Percentiles rank a stretch among this genome's conserved stretches.
Evolutionary conservation across 2,888 invertebrate genomes (phyloP).

Genomic region (Trissoscelio sp.): DNA sequence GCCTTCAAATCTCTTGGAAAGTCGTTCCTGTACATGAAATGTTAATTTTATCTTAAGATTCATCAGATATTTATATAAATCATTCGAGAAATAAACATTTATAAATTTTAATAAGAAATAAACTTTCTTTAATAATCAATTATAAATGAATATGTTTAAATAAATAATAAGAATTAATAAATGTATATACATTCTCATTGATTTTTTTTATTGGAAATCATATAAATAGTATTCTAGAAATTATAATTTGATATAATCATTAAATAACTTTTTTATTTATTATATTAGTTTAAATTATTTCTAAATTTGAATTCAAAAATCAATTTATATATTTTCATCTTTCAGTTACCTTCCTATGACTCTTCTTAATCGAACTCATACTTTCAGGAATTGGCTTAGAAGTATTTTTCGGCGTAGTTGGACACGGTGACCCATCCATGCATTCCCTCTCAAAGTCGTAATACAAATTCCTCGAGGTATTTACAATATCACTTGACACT

Average conservation of each 20-base stretch:
- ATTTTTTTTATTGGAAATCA: too few species aligned
- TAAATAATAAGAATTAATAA: too few species aligned
- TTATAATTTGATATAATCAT: too few species aligned
- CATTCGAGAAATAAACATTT: too few species aligned
- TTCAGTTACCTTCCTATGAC: conserved; percentile 79
- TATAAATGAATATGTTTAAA: too few species aligned
- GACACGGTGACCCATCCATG: conserved; percentile 70
- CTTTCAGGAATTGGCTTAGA: conserved; percentile 77
- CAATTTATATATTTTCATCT: not conserved
- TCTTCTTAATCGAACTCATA: conserved; percentile 80
- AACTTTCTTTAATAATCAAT: too few species aligned
- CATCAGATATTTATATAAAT: too few species aligned
- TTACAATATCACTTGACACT: conserved; percentile 68
- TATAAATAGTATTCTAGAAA: too few species aligned
- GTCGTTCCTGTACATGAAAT: conserved; percentile 70
- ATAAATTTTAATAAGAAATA: too few species aligned
- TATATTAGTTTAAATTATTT: not conserved
- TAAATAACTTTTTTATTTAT: too few species aligned
- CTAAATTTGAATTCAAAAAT: not conserved
- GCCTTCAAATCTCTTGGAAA: conserved; percentile 70
- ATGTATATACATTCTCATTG: too few species aligned
- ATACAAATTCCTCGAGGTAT: conserved; percentile 79
- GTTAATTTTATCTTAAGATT: too few species aligned
- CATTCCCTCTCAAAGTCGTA: conserved; percentile 76
- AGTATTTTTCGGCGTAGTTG: conserved; percentile 77